These are phyloP conservation scores for Delphinus delphis DNA, from an alignment of 2,113 vertebrate species.

Conservation along the genomic window DNA sequence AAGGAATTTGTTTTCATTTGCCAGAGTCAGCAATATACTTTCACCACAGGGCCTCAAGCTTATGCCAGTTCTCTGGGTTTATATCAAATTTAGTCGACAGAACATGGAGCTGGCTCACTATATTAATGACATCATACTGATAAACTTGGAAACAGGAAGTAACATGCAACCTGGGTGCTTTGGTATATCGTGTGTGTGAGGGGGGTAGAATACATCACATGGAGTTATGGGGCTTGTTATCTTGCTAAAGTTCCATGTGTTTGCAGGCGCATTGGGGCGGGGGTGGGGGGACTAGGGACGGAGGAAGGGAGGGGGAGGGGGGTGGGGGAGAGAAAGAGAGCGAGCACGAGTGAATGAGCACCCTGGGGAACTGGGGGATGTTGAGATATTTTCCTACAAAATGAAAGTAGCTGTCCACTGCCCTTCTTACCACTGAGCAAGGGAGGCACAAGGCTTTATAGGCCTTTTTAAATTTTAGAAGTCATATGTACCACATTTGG, in stretches of 20 bases:
- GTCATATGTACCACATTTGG: neutral
- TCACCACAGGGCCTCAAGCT: neutral
- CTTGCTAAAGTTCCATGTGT: neutral
- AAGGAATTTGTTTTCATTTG: neutral
- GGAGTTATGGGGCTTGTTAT: neutral
- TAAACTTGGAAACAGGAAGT: neutral
- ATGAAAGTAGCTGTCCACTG: neutral
- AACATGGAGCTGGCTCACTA: neutral
- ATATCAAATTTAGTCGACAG: neutral
- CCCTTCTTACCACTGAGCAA: neutral
- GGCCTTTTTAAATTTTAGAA: slow-evolving; percentile 3
- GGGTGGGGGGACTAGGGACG: too few relatives aligned
- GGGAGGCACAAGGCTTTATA: neutral
- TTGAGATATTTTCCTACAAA: neutral
- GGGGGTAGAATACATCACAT: neutral
- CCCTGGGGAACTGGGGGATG: neutral
- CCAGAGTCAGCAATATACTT: neutral
- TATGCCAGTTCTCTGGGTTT: neutral
- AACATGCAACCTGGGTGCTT: neutral
- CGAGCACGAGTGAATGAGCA: neutral
- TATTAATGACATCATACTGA: neutral
- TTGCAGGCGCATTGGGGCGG: neutral
- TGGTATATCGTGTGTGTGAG: neutral
- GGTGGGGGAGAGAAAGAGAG: too few relatives aligned
- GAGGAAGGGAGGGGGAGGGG: too few relatives aligned